Evolutionary conservation across 1,140 invertebrate genomes (phyloP), one percentile per base, ranked within the genome.

Genomic region (Lithobius niger): DNA sequence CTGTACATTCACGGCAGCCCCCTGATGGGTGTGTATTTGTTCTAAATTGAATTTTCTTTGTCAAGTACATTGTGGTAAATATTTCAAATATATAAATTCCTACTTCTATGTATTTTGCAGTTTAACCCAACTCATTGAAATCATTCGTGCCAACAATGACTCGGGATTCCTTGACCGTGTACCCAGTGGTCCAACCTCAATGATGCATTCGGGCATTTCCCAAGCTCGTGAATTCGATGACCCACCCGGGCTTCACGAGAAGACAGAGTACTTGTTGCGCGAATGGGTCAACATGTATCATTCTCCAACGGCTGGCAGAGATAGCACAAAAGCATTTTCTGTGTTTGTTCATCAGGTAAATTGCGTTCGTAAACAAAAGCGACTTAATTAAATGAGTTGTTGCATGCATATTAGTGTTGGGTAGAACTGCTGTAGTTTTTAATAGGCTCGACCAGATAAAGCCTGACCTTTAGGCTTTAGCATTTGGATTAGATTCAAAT

Each of bases 231-330:
- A 95, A 55, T 91, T 84, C 60, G 90, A 95, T 65, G 94, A 97
- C 75, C 92, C 93, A 16, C 88, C 86, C 3, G 91, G 88, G 13
- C 72, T 99, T 3, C 83, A 90, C 63, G 93, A 97, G 64, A 98
- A 97, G 69, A 95, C 93, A 0, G 94, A 98, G 67, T 89, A 79
- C 60, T 71, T 99, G 1, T 72, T 99, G 4, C 77, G 91, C 16
- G 95, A 99, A 66, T 99, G 96, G 96, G 86, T 97, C 2, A 80
- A 77, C 19, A 82, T 97, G 66, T 94, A 94, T 65, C 82, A 92
- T 65, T 83, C 80, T 22, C 81, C 86, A 1, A 76, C 77, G 16
- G 79, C 84, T 16, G 81, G 83, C 0, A 78, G 86, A 42, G 94
- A 97, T 69, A 86, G 90, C 3, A 84, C 83, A 1, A 94, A 95